Base-by-base conservation (phyloP, 2,797 vertebrate species). In the Capromys pilorides region DNA sequence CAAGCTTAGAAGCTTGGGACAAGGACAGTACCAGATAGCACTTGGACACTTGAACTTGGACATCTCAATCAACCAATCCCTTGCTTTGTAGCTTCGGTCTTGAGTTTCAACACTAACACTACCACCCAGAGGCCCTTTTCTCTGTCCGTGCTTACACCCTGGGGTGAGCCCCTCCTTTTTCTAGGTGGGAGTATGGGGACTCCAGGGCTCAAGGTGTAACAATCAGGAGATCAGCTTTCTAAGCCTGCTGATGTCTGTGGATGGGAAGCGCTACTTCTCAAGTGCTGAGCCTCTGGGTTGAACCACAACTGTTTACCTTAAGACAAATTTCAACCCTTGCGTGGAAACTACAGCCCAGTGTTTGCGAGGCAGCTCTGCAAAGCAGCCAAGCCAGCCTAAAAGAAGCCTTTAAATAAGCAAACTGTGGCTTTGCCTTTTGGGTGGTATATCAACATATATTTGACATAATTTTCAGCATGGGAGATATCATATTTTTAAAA, bases 401-500 rank as follows among this genome's bases (percentile, higher is more conserved):
- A 90, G 39, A 84, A 80, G 61, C 14, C 69, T 95, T 95, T 95
- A 95, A 77, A 91, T 45, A 96, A 96, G 93, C 93, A 96, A 96
- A 88, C 91, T 75, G 96, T 21, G 94, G 95, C 71, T 97, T 94
- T 90, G 88, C 91, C 71, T 95, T 86, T 92, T 83, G 96, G 96
- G 97, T 97, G 97, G 94, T 88, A 95, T 75, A 91, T 97, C 79
- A 93, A 92, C 89, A 62, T 95, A 88, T 78, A 96, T 97, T 96
- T 96, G 96, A 96, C 69, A 57, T 96, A 78, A 97, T 87, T 95
- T 95, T 86, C 39, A 6, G 92, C 91, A 86, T 62, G 93, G 95
- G 95, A 96, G 96, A 94, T 88, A 96, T 96, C 93, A 79, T 79
- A 93, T 95, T 96, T 97, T 97, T 87, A 88, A 97, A 97, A 95